Evolutionary conservation across 2,113 vertebrate genomes (phyloP), one percentile per base, ranked within the genome.

Genomic region (Etia nguti): DNA sequence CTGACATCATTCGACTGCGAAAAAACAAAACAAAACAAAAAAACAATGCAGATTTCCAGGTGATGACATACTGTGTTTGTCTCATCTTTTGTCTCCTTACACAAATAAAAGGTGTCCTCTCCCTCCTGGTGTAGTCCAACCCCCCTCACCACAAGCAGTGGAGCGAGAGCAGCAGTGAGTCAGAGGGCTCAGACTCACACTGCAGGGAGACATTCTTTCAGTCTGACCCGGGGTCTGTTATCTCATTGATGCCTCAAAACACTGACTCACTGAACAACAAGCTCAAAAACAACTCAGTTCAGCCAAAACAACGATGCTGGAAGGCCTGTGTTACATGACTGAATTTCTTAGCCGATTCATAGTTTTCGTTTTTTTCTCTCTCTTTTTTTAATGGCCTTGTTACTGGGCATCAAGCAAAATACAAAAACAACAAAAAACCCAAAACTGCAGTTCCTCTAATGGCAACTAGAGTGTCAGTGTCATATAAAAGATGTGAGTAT

Each of bases 191-290:
- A 20, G 75, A 43, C 79, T 92, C 87, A 36, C 87, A 85, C 89
- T 9, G 79, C 62, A 70, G 86, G 85, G 88, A 15, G 4, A 94
- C 88, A 89, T 90, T 93, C 88, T 79, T 90, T 80, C n/a, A 81
- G 48, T 68, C 62, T 80, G 88, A 90, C 85, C 86, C 81, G 4
- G 22, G 70, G 34, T 22, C 82, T 83, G 70, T 86, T 90, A 77
- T 77, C 79, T 52, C 56, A 10, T 57, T 12, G 26, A 80, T 22
- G 62, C 41, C 56, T 55, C 68, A 43, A 79, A 86, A 80, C 50
- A 81, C 55, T 75, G 50, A 90, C 80, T 86, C 85, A 89, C 52
- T 62, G 46, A 20, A 83, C 80, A 85, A 62, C 57, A 36, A 89
- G 68, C 80, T 65, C 36, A 2, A 56, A 26, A 86, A 89, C 80